These are phyloP conservation scores for Periplaneta americana DNA, from an alignment of 1,140 invertebrate genomes.

Conservation along the genomic window DNA sequence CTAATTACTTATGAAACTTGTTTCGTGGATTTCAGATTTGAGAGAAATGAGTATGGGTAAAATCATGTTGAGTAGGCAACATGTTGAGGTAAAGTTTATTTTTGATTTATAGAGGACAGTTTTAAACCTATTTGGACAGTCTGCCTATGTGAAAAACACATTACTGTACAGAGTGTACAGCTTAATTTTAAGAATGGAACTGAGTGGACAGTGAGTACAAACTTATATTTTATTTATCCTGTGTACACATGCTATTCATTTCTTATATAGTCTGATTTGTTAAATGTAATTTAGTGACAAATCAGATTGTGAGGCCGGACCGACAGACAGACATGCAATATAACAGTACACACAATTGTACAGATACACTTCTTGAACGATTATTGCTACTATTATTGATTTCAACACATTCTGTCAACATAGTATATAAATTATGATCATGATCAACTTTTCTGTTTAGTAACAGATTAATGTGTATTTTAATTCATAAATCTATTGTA, in stretches of 20 bases:
- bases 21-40: too few species aligned
- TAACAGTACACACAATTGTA: background rate
- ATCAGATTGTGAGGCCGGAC: background rate
- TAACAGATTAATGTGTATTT: too few species aligned
- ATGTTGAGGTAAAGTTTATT: background rate
- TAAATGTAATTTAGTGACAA: background rate
- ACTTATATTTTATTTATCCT: background rate
- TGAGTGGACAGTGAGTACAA: background rate
- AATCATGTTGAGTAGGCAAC: too few species aligned
- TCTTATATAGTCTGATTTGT: background rate
- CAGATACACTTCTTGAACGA: background rate
- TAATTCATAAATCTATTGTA: too few species aligned
- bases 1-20: too few species aligned
- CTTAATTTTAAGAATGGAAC: background rate
- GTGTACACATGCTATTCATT: background rate
- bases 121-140: background rate
- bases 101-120: too few species aligned
- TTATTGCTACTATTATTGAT: background rate
- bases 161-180: background rate
- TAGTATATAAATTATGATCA: background rate
- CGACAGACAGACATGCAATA: background rate
- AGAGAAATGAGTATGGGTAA: too few species aligned
- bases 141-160: background rate
- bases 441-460: too few species aligned
- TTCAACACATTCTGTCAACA: background rate